phyloP scores from a whole-genome alignment of 2,797 vertebrate species.

The Myotis daubentonii region DNA sequence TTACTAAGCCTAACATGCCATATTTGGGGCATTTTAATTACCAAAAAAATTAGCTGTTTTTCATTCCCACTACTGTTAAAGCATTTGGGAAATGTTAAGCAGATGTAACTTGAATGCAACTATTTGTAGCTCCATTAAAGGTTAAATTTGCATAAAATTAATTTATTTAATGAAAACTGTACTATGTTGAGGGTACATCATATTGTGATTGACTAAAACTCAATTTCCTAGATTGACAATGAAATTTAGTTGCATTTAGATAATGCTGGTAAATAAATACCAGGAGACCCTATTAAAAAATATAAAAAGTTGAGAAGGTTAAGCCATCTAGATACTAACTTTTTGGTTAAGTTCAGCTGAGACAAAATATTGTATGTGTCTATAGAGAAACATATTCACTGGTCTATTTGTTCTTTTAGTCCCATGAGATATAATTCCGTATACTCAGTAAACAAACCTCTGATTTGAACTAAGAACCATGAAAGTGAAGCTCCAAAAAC shows the following conservation, averaged over 20 bases:
- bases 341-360: background rate
- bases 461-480: background rate
- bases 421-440: background rate
- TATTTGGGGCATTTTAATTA: slow-evolving; percentile 56
- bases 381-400: background rate
- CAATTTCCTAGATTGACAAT: background rate
- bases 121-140: slow-evolving; percentile 57
- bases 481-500: background rate
- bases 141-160: slow-evolving; percentile 72
- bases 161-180: slow-evolving; percentile 51
- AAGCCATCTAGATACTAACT: background rate
- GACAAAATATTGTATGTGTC: background rate
- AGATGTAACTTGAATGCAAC: slow-evolving; percentile 9
- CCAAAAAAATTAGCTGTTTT: slow-evolving; percentile 13
- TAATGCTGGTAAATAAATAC: slow-evolving; percentile 39
- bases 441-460: background rate
- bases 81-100: slow-evolving; percentile 58
- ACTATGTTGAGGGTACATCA: background rate
- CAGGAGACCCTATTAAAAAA: slow-evolving; percentile 21
- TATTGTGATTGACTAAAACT: slow-evolving; percentile 47
- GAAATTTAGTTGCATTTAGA: slow-evolving; percentile 20
- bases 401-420: background rate
- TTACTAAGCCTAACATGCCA: background rate
- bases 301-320: background rate
- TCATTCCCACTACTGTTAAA: slow-evolving; percentile 34